Base-by-base conservation (phyloP, 1,140 invertebrate species). In the Ephestia elutella region DNA sequence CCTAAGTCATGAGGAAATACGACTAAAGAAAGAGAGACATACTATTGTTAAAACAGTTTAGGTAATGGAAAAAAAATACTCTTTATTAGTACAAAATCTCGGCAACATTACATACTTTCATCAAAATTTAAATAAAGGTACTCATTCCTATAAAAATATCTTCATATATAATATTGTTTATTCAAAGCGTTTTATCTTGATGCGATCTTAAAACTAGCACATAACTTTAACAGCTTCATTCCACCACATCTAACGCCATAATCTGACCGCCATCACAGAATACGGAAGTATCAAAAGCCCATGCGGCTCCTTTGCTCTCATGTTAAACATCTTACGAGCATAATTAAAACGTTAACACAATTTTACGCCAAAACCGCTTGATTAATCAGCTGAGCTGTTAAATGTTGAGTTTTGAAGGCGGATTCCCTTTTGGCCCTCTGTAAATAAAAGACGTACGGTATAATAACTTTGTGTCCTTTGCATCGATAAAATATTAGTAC, bases 361-460 rank as follows among this genome's bases (percentile, higher is more conserved):
- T 53, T 53, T 53, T 53, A 53, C 20, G 50, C 10, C 50, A n/a
- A 25, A 53, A 53, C 50, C 50, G 21, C 50, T 10, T 21, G 13
- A 57, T 28, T 57, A 57, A 57, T 57, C 56, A 20, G 56, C 48
- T 57, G 20, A 49, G 32, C 35, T 54, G 48, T 20, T 57, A 49
- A 57, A 44, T 44, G 38, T 44, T 44, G 15, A 5, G n/a, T 15
- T 44, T 15, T 44, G 38, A 17, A 44, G 15, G 38, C n/a, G n/a
- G 7, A 44, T 44, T 44, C 38, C 38, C 38, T 17, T 44, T 44
- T 44, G 38, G 38, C 13, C 38, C 21, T 25, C 7, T 13, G n/a
- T 32, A 32, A 32, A 32, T 10, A 8, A 11, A 32, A 17, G 55
- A 19, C 38, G n/a, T n/a, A n/a, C n/a, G n/a, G n/a, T n/a, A n/a